A percentile compares a stretch with the other conserved stretches of the same genome.
Conservation (phyloP, 2,888 invertebrate genomes). For the Sympetrum striolatum region DNA sequence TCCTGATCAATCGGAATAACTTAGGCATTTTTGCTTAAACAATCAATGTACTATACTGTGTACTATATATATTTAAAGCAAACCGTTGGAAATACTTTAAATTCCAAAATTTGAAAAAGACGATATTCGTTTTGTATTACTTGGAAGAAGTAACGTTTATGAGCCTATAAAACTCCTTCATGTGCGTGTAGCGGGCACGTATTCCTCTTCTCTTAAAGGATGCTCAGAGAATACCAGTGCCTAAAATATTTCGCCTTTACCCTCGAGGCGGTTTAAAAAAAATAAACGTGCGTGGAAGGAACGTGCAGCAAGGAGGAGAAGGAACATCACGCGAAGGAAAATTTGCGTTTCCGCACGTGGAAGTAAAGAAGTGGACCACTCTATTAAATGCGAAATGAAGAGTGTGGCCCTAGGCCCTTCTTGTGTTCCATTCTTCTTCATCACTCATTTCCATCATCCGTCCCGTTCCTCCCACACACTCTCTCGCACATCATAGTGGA, state of each 20-base stretch:
- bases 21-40: no score
- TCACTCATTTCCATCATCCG: not conserved
- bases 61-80: no score
- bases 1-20: no score
- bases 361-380: not conserved
- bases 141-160: no score
- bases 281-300: not conserved
- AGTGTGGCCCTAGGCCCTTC: not conserved
- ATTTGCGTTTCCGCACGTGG: constrained; percentile 28
- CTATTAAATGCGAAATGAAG: constrained; percentile 22
- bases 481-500: not conserved
- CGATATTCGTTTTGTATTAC: no score
- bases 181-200: no score
- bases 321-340: constrained; percentile 3
- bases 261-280: not conserved
- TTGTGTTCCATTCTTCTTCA: not conserved
- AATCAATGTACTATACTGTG: no score
- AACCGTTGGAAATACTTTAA: no score
- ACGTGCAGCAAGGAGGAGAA: not conserved
- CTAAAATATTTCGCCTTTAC: not conserved
- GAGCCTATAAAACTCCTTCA: no score
- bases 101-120: no score
- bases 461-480: constrained; percentile 6
- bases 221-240: not conserved
- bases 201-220: not conserved